Evolutionary conservation across 2,797 vertebrate species (phyloP).

Genomic region (Enteromius treurensis): DNA sequence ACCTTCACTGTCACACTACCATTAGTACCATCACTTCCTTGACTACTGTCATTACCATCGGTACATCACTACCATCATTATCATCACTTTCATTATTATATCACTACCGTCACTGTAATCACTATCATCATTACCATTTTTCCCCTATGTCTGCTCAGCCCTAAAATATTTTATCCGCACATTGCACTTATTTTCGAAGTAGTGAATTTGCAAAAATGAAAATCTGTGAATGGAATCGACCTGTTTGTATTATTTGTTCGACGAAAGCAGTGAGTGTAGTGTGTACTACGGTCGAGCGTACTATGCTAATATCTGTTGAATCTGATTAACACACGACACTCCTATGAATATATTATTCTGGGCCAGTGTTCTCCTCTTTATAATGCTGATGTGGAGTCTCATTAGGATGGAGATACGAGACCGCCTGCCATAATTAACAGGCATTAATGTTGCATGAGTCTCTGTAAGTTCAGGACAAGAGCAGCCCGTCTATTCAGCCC

Average conservation of each 20-base stretch:
- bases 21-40: too few relatives aligned
- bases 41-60: too few relatives aligned
- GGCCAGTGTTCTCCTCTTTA: not conserved
- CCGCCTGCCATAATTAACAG: not conserved
- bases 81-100: not conserved
- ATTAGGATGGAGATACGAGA: not conserved
- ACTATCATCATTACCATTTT: not conserved
- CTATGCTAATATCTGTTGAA: not conserved
- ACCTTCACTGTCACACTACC: too few relatives aligned
- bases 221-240: not conserved
- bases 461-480: constrained; percentile 20
- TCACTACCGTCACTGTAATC: too few relatives aligned
- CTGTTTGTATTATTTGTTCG: not conserved
- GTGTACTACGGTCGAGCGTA: not conserved
- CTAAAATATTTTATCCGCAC: not conserved
- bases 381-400: not conserved
- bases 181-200: too few relatives aligned
- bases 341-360: not conserved
- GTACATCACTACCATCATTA: not conserved
- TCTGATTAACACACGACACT: not conserved
- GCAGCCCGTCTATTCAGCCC: constrained; percentile 3
- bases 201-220: too few relatives aligned
- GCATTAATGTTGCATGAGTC: constrained; percentile 43
- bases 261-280: not conserved
- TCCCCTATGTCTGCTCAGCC: not conserved